Evolutionary conservation across 2,113 vertebrate species (phyloP), one percentile per base, ranked within the genome.

Genomic region (Anarhynchus alexandrinus): DNA sequence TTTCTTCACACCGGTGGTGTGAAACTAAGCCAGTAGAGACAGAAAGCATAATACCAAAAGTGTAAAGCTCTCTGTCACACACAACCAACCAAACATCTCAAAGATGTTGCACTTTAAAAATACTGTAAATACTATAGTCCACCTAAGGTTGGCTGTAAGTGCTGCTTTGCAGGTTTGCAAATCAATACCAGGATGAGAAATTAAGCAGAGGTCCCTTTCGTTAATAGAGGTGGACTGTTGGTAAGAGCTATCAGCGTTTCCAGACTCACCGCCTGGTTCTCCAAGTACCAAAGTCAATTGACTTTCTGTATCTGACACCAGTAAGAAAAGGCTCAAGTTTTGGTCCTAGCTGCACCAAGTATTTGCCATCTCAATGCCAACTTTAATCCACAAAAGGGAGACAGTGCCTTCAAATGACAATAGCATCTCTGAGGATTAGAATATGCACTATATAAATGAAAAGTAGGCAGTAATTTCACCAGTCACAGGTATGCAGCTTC

Each of bases 71-170:
- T 42, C 27, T 6, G 9, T 73, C 49, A 45, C 3, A 27, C 9
- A 20, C 4, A 67, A 52, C 12, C n/a, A 32, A 5, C 25, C 19
- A 47, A 17, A n/a, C n/a, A 34, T 45, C 11, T 51, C 12, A n/a
- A 64, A 88, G 36, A 22, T 11, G 11, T 25, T 85, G 34, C n/a
- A 7, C 14, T 47, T 85, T 9, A 36, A 80, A 67, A 62, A 45
- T 45, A 10, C 0, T 0, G 22, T 15, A 38, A 57, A 78, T 13
- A 8, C 12, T 38, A 14, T 18, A 79, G 74, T 32, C 22, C 34
- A 58, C 13, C 5, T 14, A 40, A 42, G 8, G 12, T 2, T 54
- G 25, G 22, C 9, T 42, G 25, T 38, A 61, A 23, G 2, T 32
- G 4, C 22, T 85, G 57, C 9, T 66, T 45, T 82, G 10, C 10